phyloP scores from a whole-genome alignment of 1,140 invertebrate genomes.

The Neodiprion virginianus region DNA sequence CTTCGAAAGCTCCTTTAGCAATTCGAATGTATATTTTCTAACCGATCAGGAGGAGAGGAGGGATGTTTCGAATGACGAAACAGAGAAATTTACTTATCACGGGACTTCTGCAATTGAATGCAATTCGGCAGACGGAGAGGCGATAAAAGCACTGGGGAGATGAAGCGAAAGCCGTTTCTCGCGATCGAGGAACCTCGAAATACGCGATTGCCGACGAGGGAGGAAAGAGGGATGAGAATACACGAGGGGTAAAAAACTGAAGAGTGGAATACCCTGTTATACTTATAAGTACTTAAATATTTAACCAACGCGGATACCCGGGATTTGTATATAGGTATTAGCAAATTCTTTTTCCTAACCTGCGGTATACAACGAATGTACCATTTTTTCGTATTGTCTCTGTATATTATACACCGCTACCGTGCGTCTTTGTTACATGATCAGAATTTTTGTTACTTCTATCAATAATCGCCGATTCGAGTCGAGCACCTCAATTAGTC shows the following conservation, averaged over 20 bases:
- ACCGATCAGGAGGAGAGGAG: too few species aligned
- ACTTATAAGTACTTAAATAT: not conserved
- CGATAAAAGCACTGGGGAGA: not conserved
- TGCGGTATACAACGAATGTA: too few species aligned
- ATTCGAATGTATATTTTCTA: too few species aligned
- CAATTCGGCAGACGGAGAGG: not conserved
- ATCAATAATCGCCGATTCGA: too few species aligned
- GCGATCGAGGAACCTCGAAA: not conserved
- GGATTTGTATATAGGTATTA: too few species aligned
- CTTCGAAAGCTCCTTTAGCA: too few species aligned
- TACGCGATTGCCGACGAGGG: not conserved
- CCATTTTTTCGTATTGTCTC: too few species aligned
- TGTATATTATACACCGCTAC: too few species aligned
- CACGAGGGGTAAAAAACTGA: not conserved
- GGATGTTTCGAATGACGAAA: not conserved
- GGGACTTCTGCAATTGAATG: not conserved
- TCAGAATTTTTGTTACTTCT: too few species aligned
- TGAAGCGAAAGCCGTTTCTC: not conserved
- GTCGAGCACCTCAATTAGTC: too few species aligned
- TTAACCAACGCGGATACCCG: not conserved
- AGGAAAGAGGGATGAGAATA: not conserved
- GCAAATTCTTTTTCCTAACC: too few species aligned
- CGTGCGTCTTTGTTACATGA: too few species aligned
- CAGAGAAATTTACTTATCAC: not conserved
- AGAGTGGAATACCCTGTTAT: not conserved